Evolutionary conservation across 2,888 invertebrate species (phyloP).

Genomic region (Noctua pronuba): DNA sequence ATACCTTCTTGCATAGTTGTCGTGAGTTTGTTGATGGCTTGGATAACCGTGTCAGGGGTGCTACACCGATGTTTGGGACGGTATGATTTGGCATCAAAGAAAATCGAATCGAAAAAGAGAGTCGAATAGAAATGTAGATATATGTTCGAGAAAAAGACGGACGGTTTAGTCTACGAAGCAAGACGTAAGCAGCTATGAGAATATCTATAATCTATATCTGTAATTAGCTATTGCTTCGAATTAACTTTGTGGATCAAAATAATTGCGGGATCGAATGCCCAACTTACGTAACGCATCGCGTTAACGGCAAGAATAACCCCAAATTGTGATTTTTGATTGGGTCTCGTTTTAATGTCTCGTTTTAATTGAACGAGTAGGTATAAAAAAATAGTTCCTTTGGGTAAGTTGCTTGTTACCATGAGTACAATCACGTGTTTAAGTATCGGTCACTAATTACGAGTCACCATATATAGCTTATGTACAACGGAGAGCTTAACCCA

Average conservation of each 20-base stretch:
- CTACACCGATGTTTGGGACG: neutral
- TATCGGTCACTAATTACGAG: no score
- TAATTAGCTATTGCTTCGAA: neutral
- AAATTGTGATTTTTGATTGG: no score
- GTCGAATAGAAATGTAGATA: neutral
- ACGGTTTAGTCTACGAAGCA: neutral
- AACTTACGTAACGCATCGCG: neutral
- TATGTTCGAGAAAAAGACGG: neutral
- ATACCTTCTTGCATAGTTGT: conserved; percentile 5
- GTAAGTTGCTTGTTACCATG: no score
- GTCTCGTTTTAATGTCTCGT: no score
- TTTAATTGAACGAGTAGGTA: no score
- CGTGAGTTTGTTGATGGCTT: neutral
- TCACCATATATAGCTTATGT: no score
- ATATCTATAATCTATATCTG: neutral
- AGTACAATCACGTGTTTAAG: no score
- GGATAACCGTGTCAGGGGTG: neutral
- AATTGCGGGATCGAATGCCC: neutral
- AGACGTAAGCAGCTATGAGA: neutral
- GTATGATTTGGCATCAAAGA: neutral
- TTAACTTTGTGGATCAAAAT: neutral
- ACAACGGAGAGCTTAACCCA: no score
- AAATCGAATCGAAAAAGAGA: no score
- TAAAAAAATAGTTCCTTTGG: no score
- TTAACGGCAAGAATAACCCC: no score